Evolutionary conservation across 2,797 vertebrate genomes (phyloP).

Genomic region (Cephalopachus bancanus): DNA sequence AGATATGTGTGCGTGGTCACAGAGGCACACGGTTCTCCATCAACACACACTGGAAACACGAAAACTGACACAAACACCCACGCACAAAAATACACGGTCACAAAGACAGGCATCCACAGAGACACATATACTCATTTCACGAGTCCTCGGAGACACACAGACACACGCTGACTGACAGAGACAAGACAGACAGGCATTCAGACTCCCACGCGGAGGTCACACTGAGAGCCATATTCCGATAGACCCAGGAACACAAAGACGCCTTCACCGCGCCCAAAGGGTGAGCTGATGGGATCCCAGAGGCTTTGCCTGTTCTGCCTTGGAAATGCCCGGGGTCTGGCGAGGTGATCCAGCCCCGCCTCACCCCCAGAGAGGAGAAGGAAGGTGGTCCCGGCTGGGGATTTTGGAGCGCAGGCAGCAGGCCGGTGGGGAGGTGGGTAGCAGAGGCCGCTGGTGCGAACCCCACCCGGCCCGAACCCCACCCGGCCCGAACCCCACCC

Average conservation of each 20-base stretch:
- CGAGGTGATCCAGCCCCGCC: background rate
- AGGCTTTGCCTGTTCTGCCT: background rate
- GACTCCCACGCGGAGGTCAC: slow-evolving; percentile 5
- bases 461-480: no score
- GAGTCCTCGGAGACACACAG: background rate
- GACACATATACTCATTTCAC: background rate
- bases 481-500: no score
- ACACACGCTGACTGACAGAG: background rate
- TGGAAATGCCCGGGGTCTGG: background rate
- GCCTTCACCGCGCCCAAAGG: background rate
- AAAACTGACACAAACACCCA: background rate
- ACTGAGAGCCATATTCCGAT: background rate
- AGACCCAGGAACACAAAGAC: background rate
- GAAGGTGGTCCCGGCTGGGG: background rate
- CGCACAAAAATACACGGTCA: background rate
- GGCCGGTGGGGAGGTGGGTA: background rate
- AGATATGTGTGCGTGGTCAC: background rate
- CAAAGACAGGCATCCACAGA: background rate
- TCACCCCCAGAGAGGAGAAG: background rate
- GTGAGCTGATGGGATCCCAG: background rate
- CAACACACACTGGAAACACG: background rate
- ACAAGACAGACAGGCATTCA: background rate
- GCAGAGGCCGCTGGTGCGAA: no score
- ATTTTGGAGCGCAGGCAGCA: background rate
- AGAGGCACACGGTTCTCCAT: background rate